A percentile compares a stretch with the other conserved stretches of the same genome.
Conservation (phyloP, 2,113 vertebrate species). For the Pampusana beccarii region DNA sequence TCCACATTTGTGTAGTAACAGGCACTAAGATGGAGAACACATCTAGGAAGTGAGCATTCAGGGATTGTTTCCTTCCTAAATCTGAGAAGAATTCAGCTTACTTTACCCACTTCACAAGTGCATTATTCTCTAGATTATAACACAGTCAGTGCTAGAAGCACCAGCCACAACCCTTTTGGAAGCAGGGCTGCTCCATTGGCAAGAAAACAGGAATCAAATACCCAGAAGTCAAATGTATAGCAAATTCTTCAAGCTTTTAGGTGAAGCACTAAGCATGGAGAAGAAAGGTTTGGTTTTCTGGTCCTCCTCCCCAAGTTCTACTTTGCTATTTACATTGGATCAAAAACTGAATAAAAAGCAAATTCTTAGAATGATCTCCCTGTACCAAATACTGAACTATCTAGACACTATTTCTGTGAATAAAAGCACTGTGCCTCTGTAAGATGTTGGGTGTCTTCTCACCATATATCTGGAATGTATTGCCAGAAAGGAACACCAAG, state of each 20-base stretch:
- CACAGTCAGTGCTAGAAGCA: neutral
- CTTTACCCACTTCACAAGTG: neutral
- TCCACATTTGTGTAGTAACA: neutral
- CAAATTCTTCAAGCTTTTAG: neutral
- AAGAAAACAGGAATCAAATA: neutral
- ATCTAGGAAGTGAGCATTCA: neutral
- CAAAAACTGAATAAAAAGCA: neutral
- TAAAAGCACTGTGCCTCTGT: rapidly evolving
- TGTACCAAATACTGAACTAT: neutral
- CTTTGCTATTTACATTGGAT: neutral
- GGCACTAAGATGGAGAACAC: neutral
- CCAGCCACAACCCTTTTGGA: neutral
- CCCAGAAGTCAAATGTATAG: neutral
- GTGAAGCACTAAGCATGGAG: neutral
- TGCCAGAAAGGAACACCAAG: neutral
- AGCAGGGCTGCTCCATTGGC: neutral
- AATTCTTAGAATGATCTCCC: neutral
- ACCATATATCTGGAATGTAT: neutral
- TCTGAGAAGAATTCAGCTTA: neutral
- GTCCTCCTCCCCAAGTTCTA: neutral
- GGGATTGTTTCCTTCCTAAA: neutral
- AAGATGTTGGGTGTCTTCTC: neutral
- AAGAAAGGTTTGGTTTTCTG: neutral
- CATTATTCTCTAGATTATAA: neutral
- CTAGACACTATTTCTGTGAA: neutral